Percentiles rank a stretch among this genome's conserved stretches.
phyloP scores from a whole-genome alignment of 2,113 vertebrate species.

The Blennius ocellaris region DNA sequence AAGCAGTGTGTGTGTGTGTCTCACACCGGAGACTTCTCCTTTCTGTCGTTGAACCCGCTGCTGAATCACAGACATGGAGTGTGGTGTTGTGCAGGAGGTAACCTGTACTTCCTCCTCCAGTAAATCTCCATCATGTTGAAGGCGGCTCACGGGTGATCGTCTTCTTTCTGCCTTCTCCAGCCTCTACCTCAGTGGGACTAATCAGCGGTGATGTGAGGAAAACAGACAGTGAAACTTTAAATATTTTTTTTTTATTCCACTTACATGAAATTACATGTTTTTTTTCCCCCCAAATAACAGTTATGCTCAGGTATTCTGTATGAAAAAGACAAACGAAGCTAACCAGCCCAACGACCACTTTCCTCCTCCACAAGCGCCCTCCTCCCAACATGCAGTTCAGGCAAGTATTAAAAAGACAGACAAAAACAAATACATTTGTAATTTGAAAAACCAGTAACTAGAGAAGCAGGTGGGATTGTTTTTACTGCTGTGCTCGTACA shows the following conservation, averaged over 20 bases:
- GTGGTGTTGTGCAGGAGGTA: too few relatives aligned
- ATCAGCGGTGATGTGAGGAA: conserved; percentile 6
- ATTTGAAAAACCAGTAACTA: conserved; percentile 70
- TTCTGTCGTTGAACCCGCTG: too few relatives aligned
- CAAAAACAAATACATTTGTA: conserved; percentile 55
- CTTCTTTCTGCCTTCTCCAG: background rate
- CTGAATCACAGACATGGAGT: too few relatives aligned
- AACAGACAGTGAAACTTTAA: conserved; percentile 27
- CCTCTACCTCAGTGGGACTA: conserved; percentile 19
- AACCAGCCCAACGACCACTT: conserved; percentile 57
- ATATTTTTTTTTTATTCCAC: conserved; percentile 77
- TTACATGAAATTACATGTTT: conserved; percentile 80
- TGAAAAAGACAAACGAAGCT: conserved; percentile 77
- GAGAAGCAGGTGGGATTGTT: conserved; percentile 55
- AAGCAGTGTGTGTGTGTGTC: background rate
- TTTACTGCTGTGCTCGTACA: conserved; percentile 66
- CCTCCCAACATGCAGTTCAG: conserved; percentile 77
- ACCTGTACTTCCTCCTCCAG: too few relatives aligned
- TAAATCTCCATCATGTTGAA: too few relatives aligned
- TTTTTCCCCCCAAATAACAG: conserved; percentile 71
- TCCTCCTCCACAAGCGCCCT: conserved; percentile 64
- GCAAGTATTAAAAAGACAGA: conserved; percentile 69
- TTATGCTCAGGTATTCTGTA: conserved; percentile 76
- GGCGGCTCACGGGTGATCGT: too few relatives aligned
- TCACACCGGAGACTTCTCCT: too few relatives aligned